Evolutionary conservation across 1,140 invertebrate species (phyloP).

Genomic region (Telenomus remus): DNA sequence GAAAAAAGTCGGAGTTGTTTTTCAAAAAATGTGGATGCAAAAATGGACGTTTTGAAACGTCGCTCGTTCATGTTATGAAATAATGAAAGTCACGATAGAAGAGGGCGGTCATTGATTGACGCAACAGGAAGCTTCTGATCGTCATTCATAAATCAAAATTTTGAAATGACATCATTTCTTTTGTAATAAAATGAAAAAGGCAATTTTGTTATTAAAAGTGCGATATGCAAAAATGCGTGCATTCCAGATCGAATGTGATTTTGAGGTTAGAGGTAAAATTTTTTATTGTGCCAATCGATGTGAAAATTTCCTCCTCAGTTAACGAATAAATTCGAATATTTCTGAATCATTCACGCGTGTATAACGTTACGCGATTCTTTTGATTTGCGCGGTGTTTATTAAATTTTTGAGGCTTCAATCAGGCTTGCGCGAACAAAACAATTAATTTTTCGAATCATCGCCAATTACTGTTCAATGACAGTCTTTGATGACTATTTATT

Average conservation of each 20-base stretch:
- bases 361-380: slow-evolving; percentile 15
- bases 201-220: too few species aligned
- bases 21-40: too few species aligned
- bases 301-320: too few species aligned
- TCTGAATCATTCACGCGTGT: neutral
- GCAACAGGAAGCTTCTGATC: slow-evolving; percentile 27
- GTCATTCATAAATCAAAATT: slow-evolving; percentile 19
- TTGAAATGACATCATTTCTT: too few species aligned
- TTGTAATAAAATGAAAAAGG: too few species aligned
- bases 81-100: slow-evolving; percentile 40
- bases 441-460: slow-evolving; percentile 40
- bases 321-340: slow-evolving; percentile 9
- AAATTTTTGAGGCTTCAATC: slow-evolving; percentile 29
- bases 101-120: slow-evolving; percentile 32
- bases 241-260: neutral
- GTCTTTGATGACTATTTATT: slow-evolving; percentile 50
- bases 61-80: slow-evolving; percentile 28
- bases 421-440: slow-evolving; percentile 31
- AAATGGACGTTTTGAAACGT: neutral
- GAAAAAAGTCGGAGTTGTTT: too few species aligned
- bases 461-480: slow-evolving; percentile 42
- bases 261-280: neutral
- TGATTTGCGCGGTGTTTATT: slow-evolving; percentile 8
- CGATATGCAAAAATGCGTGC: too few species aligned
- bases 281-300: slow-evolving; percentile 4